Conservation (phyloP, 2,888 invertebrate genomes). For the Ormia ochracea region DNA sequence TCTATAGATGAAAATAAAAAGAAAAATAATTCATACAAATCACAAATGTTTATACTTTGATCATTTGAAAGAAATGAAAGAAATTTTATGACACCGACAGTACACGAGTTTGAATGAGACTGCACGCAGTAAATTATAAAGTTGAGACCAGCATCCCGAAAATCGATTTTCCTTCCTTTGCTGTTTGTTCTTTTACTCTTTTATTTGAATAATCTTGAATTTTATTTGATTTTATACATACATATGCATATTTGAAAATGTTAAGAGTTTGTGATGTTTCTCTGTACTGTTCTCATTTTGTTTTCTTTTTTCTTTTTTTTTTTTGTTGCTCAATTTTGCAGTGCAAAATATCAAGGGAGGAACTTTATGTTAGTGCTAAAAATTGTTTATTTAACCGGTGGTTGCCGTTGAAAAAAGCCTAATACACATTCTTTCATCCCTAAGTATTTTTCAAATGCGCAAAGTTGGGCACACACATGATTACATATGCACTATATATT, state of each 20-base stretch:
- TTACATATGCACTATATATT: neutral
- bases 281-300: neutral
- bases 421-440: constrained; percentile 29
- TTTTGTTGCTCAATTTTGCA: constrained; percentile 24
- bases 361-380: constrained; percentile 1
- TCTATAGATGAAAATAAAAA: constrained; percentile 39
- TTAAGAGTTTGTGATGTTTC: constrained; percentile 26
- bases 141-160: constrained; percentile 60
- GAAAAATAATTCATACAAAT: constrained; percentile 45
- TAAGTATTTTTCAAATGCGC: constrained; percentile 1
- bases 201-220: constrained; percentile 17
- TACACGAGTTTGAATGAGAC: constrained; percentile 64
- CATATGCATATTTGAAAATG: neutral
- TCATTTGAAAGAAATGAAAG: constrained; percentile 33
- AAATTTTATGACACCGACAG: constrained; percentile 60
- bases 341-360: constrained; percentile 41
- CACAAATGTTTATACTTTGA: constrained; percentile 42
- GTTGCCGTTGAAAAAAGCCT: constrained; percentile 10
- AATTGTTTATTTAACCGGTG: constrained; percentile 1
- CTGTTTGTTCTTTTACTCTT: constrained; percentile 41
- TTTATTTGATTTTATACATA: neutral
- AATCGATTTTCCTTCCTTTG: constrained; percentile 57
- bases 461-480: neutral
- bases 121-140: constrained; percentile 59
- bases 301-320: no score